These are phyloP conservation scores for Aromia moschata DNA, from an alignment of 2,888 invertebrate species.

Conservation along the genomic window DNA sequence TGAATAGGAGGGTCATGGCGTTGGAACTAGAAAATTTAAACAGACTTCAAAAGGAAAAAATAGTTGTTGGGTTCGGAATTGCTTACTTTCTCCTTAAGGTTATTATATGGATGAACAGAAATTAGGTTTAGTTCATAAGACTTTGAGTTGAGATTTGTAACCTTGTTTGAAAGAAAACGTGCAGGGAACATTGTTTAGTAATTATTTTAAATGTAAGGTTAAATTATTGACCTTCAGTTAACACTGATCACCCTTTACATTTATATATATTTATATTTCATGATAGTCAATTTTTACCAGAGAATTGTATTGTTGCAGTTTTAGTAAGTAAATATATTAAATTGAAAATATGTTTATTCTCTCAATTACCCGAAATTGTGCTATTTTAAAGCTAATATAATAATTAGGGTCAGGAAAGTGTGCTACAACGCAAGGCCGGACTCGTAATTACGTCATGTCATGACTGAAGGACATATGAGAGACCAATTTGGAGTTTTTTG, in stretches of 20 bases:
- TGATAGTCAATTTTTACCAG: neutral
- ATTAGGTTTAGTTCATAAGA: slow-evolving; percentile 38
- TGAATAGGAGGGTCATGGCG: slow-evolving; percentile 86
- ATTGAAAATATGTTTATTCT: no score
- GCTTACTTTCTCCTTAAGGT: slow-evolving; percentile 88
- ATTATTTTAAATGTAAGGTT: slow-evolving; percentile 8
- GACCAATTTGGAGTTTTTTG: no score
- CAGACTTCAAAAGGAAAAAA: slow-evolving; percentile 86
- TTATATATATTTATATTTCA: slow-evolving; percentile 3
- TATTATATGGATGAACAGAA: slow-evolving; percentile 80
- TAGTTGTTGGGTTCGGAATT: slow-evolving; percentile 83
- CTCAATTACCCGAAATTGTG: no score
- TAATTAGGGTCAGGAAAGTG: no score
- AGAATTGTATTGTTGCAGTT: neutral
- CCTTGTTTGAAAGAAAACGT: neutral
- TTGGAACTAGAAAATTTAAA: slow-evolving; percentile 87
- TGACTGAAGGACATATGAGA: no score
- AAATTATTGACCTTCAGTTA: neutral
- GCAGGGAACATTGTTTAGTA: slow-evolving; percentile 1
- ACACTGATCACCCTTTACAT: neutral
- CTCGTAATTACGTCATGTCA: no score
- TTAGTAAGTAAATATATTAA: neutral
- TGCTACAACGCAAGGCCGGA: no score
- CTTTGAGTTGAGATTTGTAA: no score
- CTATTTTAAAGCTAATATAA: no score